A percentile compares a stretch with the other conserved stretches of the same genome.
phyloP scores from a whole-genome alignment of 2,888 invertebrate genomes.

The Lordiphosa fenestrarum region DNA sequence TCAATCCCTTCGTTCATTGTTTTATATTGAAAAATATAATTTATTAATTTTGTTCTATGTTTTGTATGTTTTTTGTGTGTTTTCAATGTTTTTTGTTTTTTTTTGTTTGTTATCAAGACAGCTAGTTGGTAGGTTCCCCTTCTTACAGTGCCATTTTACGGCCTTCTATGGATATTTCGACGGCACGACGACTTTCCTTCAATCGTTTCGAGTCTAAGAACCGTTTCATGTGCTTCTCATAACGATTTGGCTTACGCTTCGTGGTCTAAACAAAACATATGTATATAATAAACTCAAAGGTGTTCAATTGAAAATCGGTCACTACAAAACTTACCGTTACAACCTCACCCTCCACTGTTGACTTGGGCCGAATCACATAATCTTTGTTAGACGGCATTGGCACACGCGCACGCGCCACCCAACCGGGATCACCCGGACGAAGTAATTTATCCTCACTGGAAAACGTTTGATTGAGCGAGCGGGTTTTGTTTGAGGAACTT shows the following conservation, averaged over 20 bases:
- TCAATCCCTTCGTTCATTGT: background rate
- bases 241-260: conserved; percentile 92
- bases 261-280: conserved; percentile 81
- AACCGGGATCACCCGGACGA: conserved; percentile 96
- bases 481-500: conserved; percentile 77
- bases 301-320: conserved; percentile 10
- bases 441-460: conserved; percentile 84
- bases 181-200: conserved; percentile 90
- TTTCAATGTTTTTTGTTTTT: background rate
- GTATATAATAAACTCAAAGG: conserved; percentile 3
- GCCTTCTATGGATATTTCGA: conserved; percentile 97
- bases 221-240: conserved; percentile 95
- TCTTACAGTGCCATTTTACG: conserved; percentile 94
- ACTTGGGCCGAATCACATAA: conserved; percentile 96
- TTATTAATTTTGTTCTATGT: conserved; percentile 41
- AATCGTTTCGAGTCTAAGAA: conserved; percentile 92
- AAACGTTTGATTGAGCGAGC: conserved; percentile 84
- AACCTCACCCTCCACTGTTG: conserved; percentile 93
- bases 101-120: conserved; percentile 11
- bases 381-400: conserved; percentile 97
- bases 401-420: conserved; percentile 96
- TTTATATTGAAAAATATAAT: conserved; percentile 38
- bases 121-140: conserved; percentile 18
- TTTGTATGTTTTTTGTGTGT: conserved; percentile 22
- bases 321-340: conserved; percentile 83